These are phyloP conservation scores for Cecropterus lyciades DNA, from an alignment of 1,140 invertebrate species.

Conservation along the genomic window DNA sequence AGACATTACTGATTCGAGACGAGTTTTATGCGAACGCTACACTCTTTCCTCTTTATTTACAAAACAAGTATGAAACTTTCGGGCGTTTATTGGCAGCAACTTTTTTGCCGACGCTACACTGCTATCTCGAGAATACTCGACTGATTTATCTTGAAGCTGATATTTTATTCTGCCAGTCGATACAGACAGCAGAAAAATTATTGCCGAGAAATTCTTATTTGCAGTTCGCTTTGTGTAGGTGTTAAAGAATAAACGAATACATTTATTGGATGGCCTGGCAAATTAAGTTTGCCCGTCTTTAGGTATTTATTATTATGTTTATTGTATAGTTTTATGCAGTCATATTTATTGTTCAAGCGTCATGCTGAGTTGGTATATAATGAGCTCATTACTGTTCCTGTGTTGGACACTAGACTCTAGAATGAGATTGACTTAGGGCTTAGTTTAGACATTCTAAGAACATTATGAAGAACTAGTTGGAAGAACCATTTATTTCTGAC, in stretches of 20 bases:
- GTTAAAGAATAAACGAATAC: slow-evolving; percentile 24
- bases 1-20: not conserved
- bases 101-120: slow-evolving; percentile 28
- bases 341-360: too few relatives aligned
- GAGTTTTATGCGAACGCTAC: slow-evolving; percentile 18
- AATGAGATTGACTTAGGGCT: too few relatives aligned
- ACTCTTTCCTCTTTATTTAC: slow-evolving; percentile 11
- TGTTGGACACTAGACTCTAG: too few relatives aligned
- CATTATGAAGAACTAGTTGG: too few relatives aligned
- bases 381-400: too few relatives aligned
- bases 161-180: slow-evolving; percentile 32
- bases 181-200: slow-evolving; percentile 33
- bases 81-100: slow-evolving; percentile 22
- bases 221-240: slow-evolving; percentile 16
- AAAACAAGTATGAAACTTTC: slow-evolving; percentile 22
- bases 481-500: too few relatives aligned
- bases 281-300: slow-evolving; percentile 18
- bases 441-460: too few relatives aligned
- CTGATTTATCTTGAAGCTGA: slow-evolving; percentile 34
- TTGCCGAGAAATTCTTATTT: slow-evolving; percentile 28
- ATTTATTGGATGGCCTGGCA: slow-evolving; percentile 20
- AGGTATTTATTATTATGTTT: slow-evolving; percentile 12
- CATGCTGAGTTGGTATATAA: too few relatives aligned
- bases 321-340: not conserved
- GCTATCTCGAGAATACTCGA: slow-evolving; percentile 26